Conservation (phyloP, 2,888 invertebrate genomes). For the Scelioninae gen. 1 region DNA sequence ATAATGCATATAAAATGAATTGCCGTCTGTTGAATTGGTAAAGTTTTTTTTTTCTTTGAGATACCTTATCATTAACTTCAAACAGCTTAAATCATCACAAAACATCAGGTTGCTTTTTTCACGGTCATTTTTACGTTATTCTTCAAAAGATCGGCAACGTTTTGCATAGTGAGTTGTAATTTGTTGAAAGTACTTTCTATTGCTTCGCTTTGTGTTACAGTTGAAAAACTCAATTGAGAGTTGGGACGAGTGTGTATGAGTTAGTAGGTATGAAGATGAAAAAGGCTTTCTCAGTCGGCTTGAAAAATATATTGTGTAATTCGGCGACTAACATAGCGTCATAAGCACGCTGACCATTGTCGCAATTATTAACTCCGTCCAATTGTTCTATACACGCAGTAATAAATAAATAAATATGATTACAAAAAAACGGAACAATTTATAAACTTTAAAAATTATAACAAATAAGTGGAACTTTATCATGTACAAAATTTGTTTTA, state of each 20-base stretch:
- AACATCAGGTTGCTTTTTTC: slow-evolving; percentile 1
- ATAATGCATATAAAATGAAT: slow-evolving; percentile 72
- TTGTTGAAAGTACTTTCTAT: slow-evolving; percentile 24
- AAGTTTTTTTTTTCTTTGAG: neutral
- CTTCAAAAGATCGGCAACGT: slow-evolving; percentile 3
- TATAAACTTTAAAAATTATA: no score
- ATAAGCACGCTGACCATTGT: slow-evolving; percentile 30
- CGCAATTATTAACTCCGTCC: slow-evolving; percentile 37
- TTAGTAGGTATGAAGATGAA: slow-evolving; percentile 12
- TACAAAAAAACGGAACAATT: neutral
- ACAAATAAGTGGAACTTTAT: no score
- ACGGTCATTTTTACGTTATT: neutral
- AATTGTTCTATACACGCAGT: slow-evolving; percentile 24
- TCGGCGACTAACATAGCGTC: slow-evolving; percentile 41
- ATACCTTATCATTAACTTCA: slow-evolving; percentile 1
- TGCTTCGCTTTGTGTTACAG: slow-evolving; percentile 12
- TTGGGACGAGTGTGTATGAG: neutral
- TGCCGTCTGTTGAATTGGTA: neutral
- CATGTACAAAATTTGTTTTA: no score
- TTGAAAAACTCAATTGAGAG: slow-evolving; percentile 10
- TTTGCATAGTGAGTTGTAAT: slow-evolving; percentile 5
- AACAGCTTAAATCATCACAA: slow-evolving; percentile 9
- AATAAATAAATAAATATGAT: slow-evolving; percentile 4
- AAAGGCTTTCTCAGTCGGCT: slow-evolving; percentile 32
- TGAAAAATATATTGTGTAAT: slow-evolving; percentile 40